Percentiles rank a stretch among this genome's conserved stretches.
Evolutionary conservation across 1,140 invertebrate species (phyloP).

Genomic region (Papilio dardanus): DNA sequence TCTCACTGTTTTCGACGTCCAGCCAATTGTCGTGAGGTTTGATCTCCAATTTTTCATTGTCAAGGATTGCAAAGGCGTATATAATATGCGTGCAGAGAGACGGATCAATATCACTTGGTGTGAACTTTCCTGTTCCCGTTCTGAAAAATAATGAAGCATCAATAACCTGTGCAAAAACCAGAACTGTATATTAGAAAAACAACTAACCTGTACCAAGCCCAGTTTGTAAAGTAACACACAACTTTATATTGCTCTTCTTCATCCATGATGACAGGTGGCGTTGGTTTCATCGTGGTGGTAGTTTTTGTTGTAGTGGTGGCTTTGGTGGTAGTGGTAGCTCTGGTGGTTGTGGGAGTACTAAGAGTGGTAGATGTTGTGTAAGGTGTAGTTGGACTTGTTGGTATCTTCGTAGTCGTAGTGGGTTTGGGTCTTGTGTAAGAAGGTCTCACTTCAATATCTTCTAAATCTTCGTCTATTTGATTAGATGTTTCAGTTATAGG

Average conservation of each 20-base stretch:
- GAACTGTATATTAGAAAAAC: not conserved
- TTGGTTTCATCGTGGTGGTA: conserved; percentile 48
- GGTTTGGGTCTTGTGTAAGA: conserved; percentile 43
- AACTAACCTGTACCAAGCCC: conserved; percentile 91
- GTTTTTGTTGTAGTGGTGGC: conserved; percentile 33
- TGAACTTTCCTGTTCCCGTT: conserved; percentile 90
- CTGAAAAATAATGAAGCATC: conserved; percentile 68
- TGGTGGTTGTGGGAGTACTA: conserved; percentile 33
- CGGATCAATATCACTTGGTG: conserved; percentile 92
- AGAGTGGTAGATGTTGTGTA: conserved; percentile 38
- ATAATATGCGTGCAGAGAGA: conserved; percentile 95
- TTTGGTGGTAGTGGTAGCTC: conserved; percentile 36
- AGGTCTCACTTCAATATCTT: conserved; percentile 73
- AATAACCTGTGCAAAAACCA: not conserved
- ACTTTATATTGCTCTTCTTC: conserved; percentile 84
- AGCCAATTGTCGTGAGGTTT: conserved; percentile 95
- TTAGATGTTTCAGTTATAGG: conserved; percentile 54
- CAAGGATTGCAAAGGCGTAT: conserved; percentile 95
- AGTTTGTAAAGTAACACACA: conserved; percentile 96
- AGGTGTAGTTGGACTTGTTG: conserved; percentile 24
- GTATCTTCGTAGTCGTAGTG: conserved; percentile 40
- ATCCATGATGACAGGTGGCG: conserved; percentile 45
- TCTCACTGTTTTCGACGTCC: conserved; percentile 92
- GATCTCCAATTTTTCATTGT: conserved; percentile 88
- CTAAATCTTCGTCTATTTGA: conserved; percentile 62